Evolutionary conservation across 2,888 invertebrate genomes (phyloP).

Genomic region (Sepioteuthis lessoniana): DNA sequence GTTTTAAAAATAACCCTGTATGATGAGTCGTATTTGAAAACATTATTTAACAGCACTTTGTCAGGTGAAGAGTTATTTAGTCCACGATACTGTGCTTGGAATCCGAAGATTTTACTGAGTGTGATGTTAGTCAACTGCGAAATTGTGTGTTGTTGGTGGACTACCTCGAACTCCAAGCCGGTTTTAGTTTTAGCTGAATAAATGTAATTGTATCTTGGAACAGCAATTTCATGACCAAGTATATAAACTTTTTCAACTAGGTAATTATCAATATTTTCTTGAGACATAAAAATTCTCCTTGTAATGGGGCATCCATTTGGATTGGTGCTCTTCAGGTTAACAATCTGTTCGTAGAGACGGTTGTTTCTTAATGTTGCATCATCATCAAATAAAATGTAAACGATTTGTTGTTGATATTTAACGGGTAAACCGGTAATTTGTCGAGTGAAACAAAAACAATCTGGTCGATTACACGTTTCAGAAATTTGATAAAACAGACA

Average conservation of each 20-base stretch:
- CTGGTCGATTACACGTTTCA: background rate
- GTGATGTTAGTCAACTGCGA: constrained; percentile 63
- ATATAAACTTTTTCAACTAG: constrained; percentile 62
- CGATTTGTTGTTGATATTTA: constrained; percentile 50
- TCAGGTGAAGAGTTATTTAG: constrained; percentile 56
- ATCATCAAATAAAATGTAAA: constrained; percentile 49
- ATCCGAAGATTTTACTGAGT: constrained; percentile 62
- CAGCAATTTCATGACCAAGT: constrained; percentile 66
- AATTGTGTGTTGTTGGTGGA: constrained; percentile 63
- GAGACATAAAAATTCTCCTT: constrained; percentile 50
- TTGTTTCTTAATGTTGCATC: constrained; percentile 40
- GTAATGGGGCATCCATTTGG: constrained; percentile 51
- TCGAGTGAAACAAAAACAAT: background rate
- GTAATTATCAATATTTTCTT: background rate
- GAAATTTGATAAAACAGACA: background rate
- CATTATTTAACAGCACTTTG: constrained; percentile 54
- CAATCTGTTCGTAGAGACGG: constrained; percentile 44
- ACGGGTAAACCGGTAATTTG: background rate
- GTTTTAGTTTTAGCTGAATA: constrained; percentile 54
- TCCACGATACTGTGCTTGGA: constrained; percentile 64
- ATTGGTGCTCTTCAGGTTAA: constrained; percentile 42
- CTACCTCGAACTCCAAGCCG: constrained; percentile 61
- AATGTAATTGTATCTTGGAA: constrained; percentile 65
- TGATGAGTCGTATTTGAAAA: constrained; percentile 60
- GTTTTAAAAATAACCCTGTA: constrained; percentile 50